phyloP scores from a whole-genome alignment of 2,888 invertebrate species.

The Trypoxylon attenuatum region DNA sequence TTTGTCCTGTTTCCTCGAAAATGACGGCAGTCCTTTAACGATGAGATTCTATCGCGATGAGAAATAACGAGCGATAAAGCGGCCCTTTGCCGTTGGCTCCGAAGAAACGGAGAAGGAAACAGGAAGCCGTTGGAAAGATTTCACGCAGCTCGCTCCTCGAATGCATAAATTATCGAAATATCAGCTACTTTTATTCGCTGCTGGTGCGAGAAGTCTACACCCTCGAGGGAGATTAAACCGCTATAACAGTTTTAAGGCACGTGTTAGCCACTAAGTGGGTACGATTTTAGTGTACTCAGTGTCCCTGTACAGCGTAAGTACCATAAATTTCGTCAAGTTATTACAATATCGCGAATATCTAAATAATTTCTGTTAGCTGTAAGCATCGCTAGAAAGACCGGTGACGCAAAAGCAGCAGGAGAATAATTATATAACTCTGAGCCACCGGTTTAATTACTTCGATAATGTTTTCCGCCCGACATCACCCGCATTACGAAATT shows the following conservation, averaged over 20 bases:
- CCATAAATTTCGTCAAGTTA: too few relatives aligned
- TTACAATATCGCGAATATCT: too few relatives aligned
- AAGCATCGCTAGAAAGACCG: too few relatives aligned
- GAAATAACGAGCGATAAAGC: conserved; percentile 2
- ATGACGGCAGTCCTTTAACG: neutral
- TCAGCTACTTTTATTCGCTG: neutral
- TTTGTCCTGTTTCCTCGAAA: too few relatives aligned
- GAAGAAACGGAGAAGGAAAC: neutral
- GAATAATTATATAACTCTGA: neutral
- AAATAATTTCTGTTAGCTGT: too few relatives aligned
- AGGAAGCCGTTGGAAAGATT: neutral
- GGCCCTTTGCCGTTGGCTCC: neutral
- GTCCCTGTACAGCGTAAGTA: too few relatives aligned
- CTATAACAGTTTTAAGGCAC: too few relatives aligned
- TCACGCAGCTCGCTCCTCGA: neutral
- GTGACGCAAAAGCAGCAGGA: too few relatives aligned
- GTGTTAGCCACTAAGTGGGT: too few relatives aligned
- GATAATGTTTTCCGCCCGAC: neutral
- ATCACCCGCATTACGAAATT: neutral
- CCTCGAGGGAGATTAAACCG: too few relatives aligned
- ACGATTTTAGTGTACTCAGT: too few relatives aligned
- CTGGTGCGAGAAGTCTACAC: too few relatives aligned
- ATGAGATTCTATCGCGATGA: conserved; percentile 3
- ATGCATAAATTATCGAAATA: conserved; percentile 1
- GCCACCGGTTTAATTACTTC: neutral